Conservation (phyloP, 2,888 invertebrate species). For the Schizaphis graminum region DNA sequence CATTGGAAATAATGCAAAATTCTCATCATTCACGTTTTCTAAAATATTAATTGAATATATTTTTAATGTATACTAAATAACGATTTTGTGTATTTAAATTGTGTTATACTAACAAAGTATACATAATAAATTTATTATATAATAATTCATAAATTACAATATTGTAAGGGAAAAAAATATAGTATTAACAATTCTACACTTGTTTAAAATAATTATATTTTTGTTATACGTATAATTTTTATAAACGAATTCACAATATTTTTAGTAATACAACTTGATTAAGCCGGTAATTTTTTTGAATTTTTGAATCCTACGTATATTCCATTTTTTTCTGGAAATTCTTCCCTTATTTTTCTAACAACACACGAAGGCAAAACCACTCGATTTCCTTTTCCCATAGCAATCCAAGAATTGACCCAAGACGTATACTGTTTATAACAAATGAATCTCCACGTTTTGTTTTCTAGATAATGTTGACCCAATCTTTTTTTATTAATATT, state of each 20-base stretch:
- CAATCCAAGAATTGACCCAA: constrained; percentile 34
- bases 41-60: too few species aligned
- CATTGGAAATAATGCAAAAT: not conserved
- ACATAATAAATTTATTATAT: not conserved
- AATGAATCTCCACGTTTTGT: constrained; percentile 30
- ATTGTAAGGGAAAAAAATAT: not conserved
- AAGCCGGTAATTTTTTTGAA: constrained; percentile 1
- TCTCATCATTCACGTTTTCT: constrained; percentile 1
- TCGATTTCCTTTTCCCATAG: constrained; percentile 11
- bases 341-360: constrained; percentile 16
- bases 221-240: not conserved
- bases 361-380: constrained; percentile 14
- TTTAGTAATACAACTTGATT: not conserved
- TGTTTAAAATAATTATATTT: too few species aligned
- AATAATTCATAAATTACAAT: not conserved
- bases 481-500: not conserved
- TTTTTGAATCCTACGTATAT: constrained; percentile 40
- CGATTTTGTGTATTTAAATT: not conserved
- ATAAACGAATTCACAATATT: not conserved
- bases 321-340: constrained; percentile 15
- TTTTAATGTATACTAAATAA: too few species aligned
- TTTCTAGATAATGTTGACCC: constrained; percentile 22
- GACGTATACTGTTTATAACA: constrained; percentile 21
- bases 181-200: not conserved
- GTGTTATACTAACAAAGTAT: not conserved